Percentiles rank a stretch among this genome's conserved stretches.
phyloP scores from a whole-genome alignment of 2,888 invertebrate genomes.

The Pyrrhia umbra region DNA sequence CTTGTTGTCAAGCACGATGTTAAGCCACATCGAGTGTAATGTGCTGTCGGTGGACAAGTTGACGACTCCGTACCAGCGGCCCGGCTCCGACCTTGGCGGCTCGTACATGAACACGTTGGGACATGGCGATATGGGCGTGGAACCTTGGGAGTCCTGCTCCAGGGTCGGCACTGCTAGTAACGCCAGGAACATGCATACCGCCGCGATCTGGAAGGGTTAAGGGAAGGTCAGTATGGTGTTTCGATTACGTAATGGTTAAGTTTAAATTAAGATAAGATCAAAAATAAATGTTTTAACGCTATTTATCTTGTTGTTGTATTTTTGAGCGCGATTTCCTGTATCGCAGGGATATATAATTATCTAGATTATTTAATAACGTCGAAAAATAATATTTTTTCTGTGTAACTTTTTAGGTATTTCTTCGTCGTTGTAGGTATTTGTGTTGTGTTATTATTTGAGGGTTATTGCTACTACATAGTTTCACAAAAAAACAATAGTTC shows the following conservation, averaged over 20 bases:
- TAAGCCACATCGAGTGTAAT: conserved; percentile 90
- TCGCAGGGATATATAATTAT: too few relatives aligned
- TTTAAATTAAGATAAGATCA: too few relatives aligned
- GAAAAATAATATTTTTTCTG: too few relatives aligned
- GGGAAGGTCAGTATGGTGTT: background rate
- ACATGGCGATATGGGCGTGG: conserved; percentile 88
- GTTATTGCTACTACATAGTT: too few relatives aligned
- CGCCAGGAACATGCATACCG: conserved; percentile 67
- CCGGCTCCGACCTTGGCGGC: conserved; percentile 86
- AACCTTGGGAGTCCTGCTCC: conserved; percentile 67
- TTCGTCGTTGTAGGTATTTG: too few relatives aligned
- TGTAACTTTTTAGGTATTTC: too few relatives aligned
- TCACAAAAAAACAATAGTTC: background rate
- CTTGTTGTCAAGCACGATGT: conserved; percentile 89
- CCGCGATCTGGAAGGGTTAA: conserved; percentile 67
- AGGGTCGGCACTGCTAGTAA: conserved; percentile 70
- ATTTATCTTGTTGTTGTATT: too few relatives aligned
- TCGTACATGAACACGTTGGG: conserved; percentile 91
- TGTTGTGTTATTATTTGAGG: too few relatives aligned
- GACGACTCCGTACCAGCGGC: conserved; percentile 91
- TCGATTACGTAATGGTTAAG: too few relatives aligned
- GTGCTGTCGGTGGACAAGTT: conserved; percentile 89
- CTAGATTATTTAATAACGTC: too few relatives aligned
- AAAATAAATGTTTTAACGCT: too few relatives aligned
- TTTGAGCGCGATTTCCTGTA: too few relatives aligned